Conservation (phyloP, 2,113 vertebrate genomes). For the Ovis canadensis region DNA sequence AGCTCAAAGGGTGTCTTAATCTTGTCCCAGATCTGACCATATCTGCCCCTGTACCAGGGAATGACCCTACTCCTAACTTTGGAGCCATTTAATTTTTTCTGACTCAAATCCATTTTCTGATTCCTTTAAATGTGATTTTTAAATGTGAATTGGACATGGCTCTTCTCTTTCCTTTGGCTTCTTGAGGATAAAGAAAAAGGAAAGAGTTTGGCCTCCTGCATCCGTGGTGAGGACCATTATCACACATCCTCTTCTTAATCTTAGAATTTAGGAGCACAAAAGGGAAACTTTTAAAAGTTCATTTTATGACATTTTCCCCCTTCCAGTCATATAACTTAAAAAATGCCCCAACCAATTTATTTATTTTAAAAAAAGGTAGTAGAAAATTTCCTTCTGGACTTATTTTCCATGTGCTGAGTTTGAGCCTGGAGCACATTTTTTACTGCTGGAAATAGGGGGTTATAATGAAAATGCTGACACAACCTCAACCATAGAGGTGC, state of each 20-base stretch:
- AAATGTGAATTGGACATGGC: background rate
- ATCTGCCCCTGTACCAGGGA: background rate
- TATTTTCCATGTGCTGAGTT: conserved; percentile 59
- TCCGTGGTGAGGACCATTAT: background rate
- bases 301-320: conserved; percentile 43
- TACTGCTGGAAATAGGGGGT: conserved; percentile 78
- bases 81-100: background rate
- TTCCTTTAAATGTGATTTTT: background rate
- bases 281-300: conserved; percentile 52
- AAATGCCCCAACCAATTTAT: conserved; percentile 65
- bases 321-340: conserved; percentile 63
- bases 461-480: conserved; percentile 84
- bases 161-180: background rate
- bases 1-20: background rate
- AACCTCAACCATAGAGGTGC: conserved; percentile 79
- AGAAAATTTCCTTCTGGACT: conserved; percentile 65
- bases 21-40: background rate
- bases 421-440: conserved; percentile 77
- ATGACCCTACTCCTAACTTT: background rate
- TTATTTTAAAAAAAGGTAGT: conserved; percentile 57
- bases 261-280: background rate
- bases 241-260: background rate
- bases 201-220: background rate
- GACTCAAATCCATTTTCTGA: background rate
- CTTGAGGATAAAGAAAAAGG: background rate